Conservation (phyloP, 1,140 invertebrate genomes). For the Pogonomyrmex californicus region DNA sequence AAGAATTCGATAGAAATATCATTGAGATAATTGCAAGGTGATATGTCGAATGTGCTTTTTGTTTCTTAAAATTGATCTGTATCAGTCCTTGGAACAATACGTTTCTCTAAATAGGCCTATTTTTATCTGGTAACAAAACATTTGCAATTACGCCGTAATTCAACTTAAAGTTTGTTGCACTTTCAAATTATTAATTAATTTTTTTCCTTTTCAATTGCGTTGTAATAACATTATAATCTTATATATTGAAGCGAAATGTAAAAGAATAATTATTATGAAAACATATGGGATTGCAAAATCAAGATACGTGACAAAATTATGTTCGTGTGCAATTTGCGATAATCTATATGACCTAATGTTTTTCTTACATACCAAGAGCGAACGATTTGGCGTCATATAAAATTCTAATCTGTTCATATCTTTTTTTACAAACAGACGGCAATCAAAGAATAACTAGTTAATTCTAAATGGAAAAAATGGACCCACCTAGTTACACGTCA, state of each 20-base stretch:
- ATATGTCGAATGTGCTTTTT: not conserved
- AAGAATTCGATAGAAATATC: not conserved
- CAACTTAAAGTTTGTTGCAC: not conserved
- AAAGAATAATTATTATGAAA: not conserved
- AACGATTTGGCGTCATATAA: not conserved
- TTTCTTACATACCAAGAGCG: not conserved
- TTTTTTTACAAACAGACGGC: conserved; percentile 33
- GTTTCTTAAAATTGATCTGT: not conserved
- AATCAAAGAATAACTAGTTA: not conserved
- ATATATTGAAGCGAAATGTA: not conserved
- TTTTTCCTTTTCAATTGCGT: not conserved
- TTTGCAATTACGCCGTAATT: not conserved
- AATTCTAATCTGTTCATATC: not conserved
- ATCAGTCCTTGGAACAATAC: not conserved
- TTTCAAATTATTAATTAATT: not conserved
- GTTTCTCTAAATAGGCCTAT: not conserved
- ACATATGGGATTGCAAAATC: not conserved
- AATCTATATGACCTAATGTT: not conserved
- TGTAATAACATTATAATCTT: not conserved
- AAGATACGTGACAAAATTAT: not conserved
- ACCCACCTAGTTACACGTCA: conserved; percentile 61
- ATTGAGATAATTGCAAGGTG: not conserved
- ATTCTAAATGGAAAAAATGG: conserved; percentile 56
- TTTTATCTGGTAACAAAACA: not conserved
- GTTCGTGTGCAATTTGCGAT: not conserved